Conservation (phyloP, 2,888 invertebrate species). For the Cenopis cana region DNA sequence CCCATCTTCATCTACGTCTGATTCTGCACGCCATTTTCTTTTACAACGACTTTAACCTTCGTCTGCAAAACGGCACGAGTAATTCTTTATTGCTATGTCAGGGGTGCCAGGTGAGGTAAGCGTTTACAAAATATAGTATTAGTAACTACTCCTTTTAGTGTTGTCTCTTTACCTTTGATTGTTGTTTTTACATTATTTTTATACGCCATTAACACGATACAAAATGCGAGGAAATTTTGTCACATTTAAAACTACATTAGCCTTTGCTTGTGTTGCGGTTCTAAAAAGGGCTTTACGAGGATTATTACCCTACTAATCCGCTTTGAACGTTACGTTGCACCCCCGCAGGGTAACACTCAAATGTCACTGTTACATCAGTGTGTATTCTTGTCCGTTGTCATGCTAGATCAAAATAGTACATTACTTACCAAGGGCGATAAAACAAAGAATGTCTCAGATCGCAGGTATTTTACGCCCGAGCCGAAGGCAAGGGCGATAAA, state of each 20-base stretch:
- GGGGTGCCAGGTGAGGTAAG: conserved; percentile 5
- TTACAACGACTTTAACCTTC: conserved; percentile 33
- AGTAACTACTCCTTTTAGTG: not conserved
- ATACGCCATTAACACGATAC: not conserved
- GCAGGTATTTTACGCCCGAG: too few species aligned
- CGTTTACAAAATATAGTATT: conserved; percentile 8
- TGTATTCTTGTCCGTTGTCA: conserved; percentile 5
- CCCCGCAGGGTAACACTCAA: conserved; percentile 40
- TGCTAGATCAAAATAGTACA: too few species aligned
- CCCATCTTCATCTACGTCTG: conserved; percentile 20
- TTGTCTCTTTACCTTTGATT: not conserved
- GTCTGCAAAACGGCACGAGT: conserved; percentile 13
- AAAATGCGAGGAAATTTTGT: conserved; percentile 6
- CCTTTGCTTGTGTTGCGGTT: conserved; percentile 35
- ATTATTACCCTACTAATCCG: conserved; percentile 48
- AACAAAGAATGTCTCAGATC: too few species aligned
- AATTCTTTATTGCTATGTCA: conserved; percentile 17
- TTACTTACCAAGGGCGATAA: too few species aligned
- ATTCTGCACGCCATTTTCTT: conserved; percentile 38
- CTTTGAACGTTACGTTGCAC: conserved; percentile 46
- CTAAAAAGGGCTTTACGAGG: conserved; percentile 31
- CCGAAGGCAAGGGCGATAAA: too few species aligned
- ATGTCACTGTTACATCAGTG: conserved; percentile 42
- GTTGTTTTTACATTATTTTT: not conserved
- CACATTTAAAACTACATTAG: conserved; percentile 20